phyloP scores from a whole-genome alignment of 2,797 vertebrate genomes.

The Mus minutoides region DNA sequence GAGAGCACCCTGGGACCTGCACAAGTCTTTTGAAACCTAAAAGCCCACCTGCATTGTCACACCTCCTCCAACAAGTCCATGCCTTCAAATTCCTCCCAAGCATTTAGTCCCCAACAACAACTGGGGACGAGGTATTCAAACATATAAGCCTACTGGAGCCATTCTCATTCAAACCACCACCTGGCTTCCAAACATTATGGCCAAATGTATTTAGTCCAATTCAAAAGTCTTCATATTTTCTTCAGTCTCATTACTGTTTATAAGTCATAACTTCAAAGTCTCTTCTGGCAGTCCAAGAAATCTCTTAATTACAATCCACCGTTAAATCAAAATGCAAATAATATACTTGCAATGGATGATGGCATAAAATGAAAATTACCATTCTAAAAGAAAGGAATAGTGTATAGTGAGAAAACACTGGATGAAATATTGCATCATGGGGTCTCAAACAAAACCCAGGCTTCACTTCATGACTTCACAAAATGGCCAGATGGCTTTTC shows the following conservation, averaged over 20 bases:
- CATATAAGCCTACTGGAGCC: background rate
- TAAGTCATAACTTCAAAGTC: background rate
- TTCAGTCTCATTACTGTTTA: background rate
- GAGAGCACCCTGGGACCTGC: background rate
- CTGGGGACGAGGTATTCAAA: background rate
- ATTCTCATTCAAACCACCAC: background rate
- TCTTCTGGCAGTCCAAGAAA: background rate
- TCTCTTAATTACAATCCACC: background rate
- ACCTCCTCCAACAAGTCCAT: background rate
- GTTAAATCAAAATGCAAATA: background rate
- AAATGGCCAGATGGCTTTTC: background rate
- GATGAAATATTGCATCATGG: background rate
- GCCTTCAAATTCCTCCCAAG: background rate
- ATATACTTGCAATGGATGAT: background rate
- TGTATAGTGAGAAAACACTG: background rate
- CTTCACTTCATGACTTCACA: background rate
- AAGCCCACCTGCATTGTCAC: background rate
- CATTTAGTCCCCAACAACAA: background rate
- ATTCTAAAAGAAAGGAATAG: background rate
- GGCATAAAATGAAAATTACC: background rate
- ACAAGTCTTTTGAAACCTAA: background rate
- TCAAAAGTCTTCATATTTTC: background rate
- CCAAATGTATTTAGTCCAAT: background rate
- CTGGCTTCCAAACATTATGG: background rate
- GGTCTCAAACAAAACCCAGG: background rate